phyloP scores from a whole-genome alignment of 2,888 invertebrate genomes.

The Toxonevra muliebris region DNA sequence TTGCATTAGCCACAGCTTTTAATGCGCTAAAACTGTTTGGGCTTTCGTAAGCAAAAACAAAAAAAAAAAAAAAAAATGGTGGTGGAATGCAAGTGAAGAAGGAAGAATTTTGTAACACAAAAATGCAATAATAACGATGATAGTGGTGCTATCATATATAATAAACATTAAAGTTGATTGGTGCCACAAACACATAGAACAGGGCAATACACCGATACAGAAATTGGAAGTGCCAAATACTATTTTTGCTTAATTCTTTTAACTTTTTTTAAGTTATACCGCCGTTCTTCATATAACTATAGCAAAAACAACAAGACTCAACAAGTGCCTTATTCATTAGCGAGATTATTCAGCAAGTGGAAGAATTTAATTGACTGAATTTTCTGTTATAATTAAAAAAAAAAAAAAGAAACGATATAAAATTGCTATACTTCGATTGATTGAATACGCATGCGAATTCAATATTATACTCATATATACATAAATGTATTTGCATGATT shows the following conservation, averaged over 20 bases:
- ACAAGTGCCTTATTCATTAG: constrained; percentile 20
- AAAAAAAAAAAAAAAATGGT: neutral
- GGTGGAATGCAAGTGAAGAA: neutral
- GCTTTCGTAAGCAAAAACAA: constrained; percentile 69
- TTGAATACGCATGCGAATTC: no score
- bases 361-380: constrained; percentile 10
- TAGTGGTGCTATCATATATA: neutral
- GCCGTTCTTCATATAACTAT: no score
- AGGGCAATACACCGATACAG: neutral
- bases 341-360: no score
- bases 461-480: no score
- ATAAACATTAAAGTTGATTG: neutral
- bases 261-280: no score
- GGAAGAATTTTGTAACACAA: neutral
- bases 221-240: constrained; percentile 24
- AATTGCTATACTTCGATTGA: no score
- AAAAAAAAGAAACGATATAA: no score
- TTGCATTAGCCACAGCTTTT: constrained; percentile 89
- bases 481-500: no score
- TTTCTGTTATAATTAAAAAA: neutral
- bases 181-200: neutral
- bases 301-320: constrained; percentile 17
- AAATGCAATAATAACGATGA: neutral
- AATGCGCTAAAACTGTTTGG: constrained; percentile 92
- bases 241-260: no score